Base-by-base conservation (phyloP, 2,888 invertebrate genomes). In the Drosophila mayaguana region DNA sequence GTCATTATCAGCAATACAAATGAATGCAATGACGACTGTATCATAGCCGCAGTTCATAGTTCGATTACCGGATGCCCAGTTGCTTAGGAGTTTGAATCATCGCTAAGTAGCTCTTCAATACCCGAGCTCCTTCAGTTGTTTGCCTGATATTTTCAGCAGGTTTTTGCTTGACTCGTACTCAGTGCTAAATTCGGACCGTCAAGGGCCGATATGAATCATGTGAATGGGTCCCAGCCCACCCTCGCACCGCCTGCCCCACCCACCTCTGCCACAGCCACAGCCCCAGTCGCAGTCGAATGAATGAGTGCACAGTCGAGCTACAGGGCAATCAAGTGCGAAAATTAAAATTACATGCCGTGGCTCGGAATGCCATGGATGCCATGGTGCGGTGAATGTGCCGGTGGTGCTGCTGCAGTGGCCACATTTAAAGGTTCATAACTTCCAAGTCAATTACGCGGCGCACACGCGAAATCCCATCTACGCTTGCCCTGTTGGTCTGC, bases 351-450 rank as follows among this genome's bases (percentile, higher is more conserved):
- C 84, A 84, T 83, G 65, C 64, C 60, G 64, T 73, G 62, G 53
- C 50, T 45, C 45, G 51, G 42, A 36, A 45, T 63, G 62, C 48
- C n/a, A 16, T 36, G 65, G 63, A 46, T 63, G 63, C 34, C 61
- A 57, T 12, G 34, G 20, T 66, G 28, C 53, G n/a, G n/a, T 11
- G 28, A 46, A 32, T 48, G 59, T 59, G 56, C 16, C 5, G 51
- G 53, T 25, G 50, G 56, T 61, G 50, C 60, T 70, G 64, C 63
- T 69, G 63, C 83, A 78, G 76, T 78, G 80, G 76, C 83, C 75
- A 71, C 89, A 89, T 86, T 87, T 89, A 89, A 90, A 84, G 88
- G 90, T 90, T 89, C 89, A 88, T 88, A 88, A 88, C 88, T 88
- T 88, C 89, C 87, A 90, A 88, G 90, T 90, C 90, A 90, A 88